Percentiles rank a stretch among this genome's conserved stretches.
Conservation (phyloP, 2,113 vertebrate genomes). For the Brachyistius frenatus region DNA sequence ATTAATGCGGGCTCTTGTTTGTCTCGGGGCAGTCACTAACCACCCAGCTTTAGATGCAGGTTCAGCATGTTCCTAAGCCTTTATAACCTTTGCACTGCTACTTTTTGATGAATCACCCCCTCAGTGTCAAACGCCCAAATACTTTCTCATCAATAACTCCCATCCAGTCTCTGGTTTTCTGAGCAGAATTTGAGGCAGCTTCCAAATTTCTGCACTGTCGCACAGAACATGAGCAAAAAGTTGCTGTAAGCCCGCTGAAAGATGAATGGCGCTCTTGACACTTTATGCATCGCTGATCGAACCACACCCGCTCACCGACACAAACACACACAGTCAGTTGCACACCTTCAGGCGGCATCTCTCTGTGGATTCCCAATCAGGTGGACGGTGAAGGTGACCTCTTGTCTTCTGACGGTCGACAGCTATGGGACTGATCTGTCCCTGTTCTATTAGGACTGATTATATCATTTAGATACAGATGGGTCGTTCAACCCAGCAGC, state of each 20-base stretch:
- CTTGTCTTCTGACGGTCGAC: conserved; percentile 65
- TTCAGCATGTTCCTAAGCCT: conserved; percentile 16
- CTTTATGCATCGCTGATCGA: conserved; percentile 8
- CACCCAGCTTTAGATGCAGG: conserved; percentile 9
- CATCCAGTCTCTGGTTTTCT: conserved; percentile 25
- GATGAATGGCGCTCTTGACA: conserved; percentile 34
- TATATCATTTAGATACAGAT: conserved; percentile 77
- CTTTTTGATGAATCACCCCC: conserved; percentile 57
- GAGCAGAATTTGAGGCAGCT: conserved; percentile 5
- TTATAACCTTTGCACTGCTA: conserved; percentile 49
- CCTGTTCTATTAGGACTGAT: conserved; percentile 78
- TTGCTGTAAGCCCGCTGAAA: conserved; percentile 29
- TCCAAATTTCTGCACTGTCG: conserved; percentile 17
- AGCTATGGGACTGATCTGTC: conserved; percentile 68
- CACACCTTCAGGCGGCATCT: not conserved
- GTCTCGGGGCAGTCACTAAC: conserved; percentile 11
- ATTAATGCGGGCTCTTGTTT: conserved; percentile 32
- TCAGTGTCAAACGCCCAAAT: conserved; percentile 21
- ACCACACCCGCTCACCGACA: not conserved
- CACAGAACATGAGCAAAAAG: conserved; percentile 3
- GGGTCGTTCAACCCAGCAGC: conserved; percentile 79
- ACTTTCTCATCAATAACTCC: conserved; percentile 49
- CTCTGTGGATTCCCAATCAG: conserved; percentile 41
- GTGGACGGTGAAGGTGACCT: conserved; percentile 70
- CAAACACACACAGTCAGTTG: not conserved